These are phyloP conservation scores for Pandion haliaetus DNA, from an alignment of 2,113 vertebrate genomes.

Conservation along the genomic window DNA sequence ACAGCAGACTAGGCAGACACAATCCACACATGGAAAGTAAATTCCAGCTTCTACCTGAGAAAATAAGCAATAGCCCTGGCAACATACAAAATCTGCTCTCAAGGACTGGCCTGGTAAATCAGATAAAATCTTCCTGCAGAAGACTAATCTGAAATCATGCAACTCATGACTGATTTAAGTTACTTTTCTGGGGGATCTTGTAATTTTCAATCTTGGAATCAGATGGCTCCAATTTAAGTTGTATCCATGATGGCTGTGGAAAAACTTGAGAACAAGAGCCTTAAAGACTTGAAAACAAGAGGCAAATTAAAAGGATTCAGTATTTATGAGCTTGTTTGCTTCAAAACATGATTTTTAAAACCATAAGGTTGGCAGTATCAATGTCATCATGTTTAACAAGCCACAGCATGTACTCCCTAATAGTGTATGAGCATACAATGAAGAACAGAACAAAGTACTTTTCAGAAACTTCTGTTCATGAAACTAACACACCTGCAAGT, in stretches of 20 bases:
- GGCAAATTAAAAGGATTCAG: background rate
- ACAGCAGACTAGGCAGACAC: background rate
- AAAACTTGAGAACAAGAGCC: background rate
- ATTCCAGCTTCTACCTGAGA: background rate
- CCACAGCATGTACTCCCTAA: background rate
- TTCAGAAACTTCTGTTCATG: background rate
- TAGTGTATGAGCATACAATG: background rate
- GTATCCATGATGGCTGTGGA: background rate
- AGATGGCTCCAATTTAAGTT: background rate
- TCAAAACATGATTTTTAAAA: background rate
- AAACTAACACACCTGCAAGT: background rate
- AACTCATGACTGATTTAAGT: background rate
- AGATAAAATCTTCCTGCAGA: background rate
- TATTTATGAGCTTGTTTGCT: background rate
- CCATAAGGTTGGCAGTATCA: background rate
- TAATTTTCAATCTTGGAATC: background rate
- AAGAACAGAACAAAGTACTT: background rate
- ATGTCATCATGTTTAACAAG: background rate
- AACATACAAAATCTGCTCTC: background rate
- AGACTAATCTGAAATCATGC: background rate
- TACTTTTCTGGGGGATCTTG: background rate
- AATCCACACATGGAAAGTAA: background rate
- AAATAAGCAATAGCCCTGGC: background rate
- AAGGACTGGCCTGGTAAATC: background rate
- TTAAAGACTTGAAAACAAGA: background rate